Evolutionary conservation across 2,113 vertebrate genomes (phyloP).

Genomic region (Anguilla rostrata): DNA sequence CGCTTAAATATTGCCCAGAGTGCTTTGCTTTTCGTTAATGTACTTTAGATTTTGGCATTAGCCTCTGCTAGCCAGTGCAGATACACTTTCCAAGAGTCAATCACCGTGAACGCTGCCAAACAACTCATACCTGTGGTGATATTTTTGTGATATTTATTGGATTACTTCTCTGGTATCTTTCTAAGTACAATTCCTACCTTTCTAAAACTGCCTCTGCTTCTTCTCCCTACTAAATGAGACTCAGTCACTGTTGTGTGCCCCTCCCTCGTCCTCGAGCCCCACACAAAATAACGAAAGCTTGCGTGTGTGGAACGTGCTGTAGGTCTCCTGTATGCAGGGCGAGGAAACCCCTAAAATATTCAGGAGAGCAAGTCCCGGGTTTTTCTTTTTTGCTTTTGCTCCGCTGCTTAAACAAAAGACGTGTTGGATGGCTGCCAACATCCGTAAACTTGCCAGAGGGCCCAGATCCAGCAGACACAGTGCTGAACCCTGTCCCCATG

Average conservation of each 20-base stretch:
- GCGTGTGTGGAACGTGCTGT: neutral
- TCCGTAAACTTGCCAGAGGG: neutral
- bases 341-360: neutral
- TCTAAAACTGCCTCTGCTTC: neutral
- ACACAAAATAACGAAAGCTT: neutral
- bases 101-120: too few relatives aligned
- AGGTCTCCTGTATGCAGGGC: neutral
- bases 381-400: neutral
- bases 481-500: neutral
- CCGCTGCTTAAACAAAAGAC: neutral
- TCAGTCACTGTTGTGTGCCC: neutral
- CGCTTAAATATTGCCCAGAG: neutral
- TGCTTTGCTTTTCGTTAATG: neutral
- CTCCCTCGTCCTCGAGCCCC: neutral
- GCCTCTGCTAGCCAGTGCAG: neutral
- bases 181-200: neutral
- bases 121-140: too few relatives aligned
- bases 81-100: too few relatives aligned
- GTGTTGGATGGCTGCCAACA: neutral
- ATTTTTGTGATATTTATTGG: neutral
- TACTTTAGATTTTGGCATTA: neutral
- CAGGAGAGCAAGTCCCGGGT: neutral
- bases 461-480: too few relatives aligned
- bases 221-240: neutral
- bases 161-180: neutral